Evolutionary conservation across 2,113 vertebrate species (phyloP).

Genomic region (Empidonax traillii): DNA sequence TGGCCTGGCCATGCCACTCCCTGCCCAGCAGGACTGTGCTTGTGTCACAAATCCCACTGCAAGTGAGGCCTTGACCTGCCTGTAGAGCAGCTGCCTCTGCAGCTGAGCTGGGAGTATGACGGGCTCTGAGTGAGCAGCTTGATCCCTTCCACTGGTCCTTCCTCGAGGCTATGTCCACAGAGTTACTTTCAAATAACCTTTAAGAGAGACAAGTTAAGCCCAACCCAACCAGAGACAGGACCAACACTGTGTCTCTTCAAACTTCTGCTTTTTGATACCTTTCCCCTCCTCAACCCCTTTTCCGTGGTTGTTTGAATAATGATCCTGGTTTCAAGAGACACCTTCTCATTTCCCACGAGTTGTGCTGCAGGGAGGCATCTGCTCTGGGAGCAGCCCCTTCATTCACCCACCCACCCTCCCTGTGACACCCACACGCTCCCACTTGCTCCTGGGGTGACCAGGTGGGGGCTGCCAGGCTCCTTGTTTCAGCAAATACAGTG

Average conservation of each 20-base stretch:
- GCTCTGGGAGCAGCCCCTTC: not conserved
- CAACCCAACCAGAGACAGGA: not conserved
- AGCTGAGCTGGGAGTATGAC: not conserved
- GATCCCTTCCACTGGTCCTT: not conserved
- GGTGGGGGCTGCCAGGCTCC: accelerated
- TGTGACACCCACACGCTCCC: not conserved
- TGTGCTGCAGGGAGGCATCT: not conserved
- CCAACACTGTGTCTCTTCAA: not conserved
- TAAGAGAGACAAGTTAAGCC: not conserved
- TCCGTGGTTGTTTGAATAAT: not conserved
- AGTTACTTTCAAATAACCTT: not conserved
- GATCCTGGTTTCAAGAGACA: not conserved
- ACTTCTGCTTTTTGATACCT: not conserved
- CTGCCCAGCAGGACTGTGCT: not conserved
- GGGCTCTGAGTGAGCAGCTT: not conserved
- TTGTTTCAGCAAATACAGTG: not conserved
- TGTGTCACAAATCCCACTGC: not conserved
- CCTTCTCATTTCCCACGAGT: not conserved
- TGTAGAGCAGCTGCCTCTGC: not conserved
- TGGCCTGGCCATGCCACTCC: not conserved
- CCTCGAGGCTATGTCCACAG: not conserved
- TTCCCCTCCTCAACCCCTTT: not conserved
- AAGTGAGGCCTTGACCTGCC: not conserved
- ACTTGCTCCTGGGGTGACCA: not conserved
- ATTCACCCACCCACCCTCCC: not conserved